Evolutionary conservation across 64 coral and sea anemone species (phyloP).

Genomic region (Pachyseris speciosa): DNA sequence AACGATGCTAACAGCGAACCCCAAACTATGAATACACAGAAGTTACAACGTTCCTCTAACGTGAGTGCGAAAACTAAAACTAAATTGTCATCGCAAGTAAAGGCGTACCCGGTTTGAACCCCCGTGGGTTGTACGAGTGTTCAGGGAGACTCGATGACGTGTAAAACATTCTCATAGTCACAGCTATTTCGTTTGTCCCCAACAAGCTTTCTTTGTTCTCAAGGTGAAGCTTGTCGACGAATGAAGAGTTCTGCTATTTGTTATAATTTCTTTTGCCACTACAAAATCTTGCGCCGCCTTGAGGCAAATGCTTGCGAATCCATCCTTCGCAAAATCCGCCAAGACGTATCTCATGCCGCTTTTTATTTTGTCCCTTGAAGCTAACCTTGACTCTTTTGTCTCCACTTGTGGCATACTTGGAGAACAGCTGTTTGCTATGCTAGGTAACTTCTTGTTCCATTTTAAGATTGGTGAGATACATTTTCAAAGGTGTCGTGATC

Average conservation of each 20-base stretch:
- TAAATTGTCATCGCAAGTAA: slow-evolving; percentile 1
- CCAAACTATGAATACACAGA: no score
- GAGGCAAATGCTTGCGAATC: not conserved
- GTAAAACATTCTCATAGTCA: slow-evolving; percentile 15
- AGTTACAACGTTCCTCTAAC: no score
- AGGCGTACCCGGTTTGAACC: not conserved
- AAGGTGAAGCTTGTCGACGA: slow-evolving; percentile 12
- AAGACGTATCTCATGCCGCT: not conserved
- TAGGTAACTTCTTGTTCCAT: not conserved
- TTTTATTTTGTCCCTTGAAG: not conserved
- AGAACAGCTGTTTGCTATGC: not conserved
- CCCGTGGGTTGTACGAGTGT: not conserved
- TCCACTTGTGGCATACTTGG: not conserved
- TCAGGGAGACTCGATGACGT: not conserved
- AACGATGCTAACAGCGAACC: no score
- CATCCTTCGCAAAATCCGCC: not conserved
- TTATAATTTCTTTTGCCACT: slow-evolving; percentile 6
- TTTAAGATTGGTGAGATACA: slow-evolving; percentile 17
- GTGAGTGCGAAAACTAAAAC: no score
- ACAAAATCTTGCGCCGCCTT: slow-evolving; percentile 9
- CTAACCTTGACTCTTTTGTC: no score
- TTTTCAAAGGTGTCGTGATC: not conserved
- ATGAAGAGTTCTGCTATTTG: slow-evolving; percentile 1
- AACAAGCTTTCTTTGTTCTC: slow-evolving; percentile 1
- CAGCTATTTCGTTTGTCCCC: slow-evolving; percentile 3